Percentiles rank a stretch among this genome's conserved stretches.
These are phyloP conservation scores for Papilio polytes DNA, from an alignment of 1,140 invertebrate species.

Conservation along the genomic window DNA sequence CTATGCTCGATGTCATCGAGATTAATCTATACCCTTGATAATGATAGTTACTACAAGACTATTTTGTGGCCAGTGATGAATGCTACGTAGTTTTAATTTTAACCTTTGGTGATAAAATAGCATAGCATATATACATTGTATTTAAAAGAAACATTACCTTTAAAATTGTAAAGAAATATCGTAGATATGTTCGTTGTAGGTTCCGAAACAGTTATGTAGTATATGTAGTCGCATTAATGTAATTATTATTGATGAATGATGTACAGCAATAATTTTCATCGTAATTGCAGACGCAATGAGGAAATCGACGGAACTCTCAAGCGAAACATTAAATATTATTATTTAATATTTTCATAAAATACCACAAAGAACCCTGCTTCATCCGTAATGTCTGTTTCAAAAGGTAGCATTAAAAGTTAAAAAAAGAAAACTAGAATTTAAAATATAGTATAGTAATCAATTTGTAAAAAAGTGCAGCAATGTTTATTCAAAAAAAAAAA, in stretches of 20 bases:
- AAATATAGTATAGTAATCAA: no score
- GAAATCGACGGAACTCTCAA: constrained; percentile 5
- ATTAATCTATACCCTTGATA: not conserved
- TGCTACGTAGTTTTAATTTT: not conserved
- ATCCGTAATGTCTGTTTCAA: not conserved
- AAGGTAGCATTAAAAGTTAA: no score
- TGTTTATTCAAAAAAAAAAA: not conserved
- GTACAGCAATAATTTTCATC: constrained; percentile 24
- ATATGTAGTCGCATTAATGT: constrained; percentile 15
- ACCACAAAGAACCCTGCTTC: not conserved
- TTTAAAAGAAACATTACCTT: not conserved
- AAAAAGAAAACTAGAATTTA: no score
- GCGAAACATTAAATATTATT: constrained; percentile 14
- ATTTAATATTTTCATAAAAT: constrained; percentile 10
- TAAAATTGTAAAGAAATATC: not conserved
- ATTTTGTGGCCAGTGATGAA: not conserved
- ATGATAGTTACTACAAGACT: not conserved
- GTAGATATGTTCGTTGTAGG: not conserved
- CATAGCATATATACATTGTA: not conserved
- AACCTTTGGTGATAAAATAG: not conserved
- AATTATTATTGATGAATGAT: constrained; percentile 28
- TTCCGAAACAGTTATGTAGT: constrained; percentile 4
- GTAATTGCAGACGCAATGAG: constrained; percentile 22
- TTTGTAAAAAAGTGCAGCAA: not conserved
- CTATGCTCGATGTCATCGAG: no score